Evolutionary conservation across 1,140 invertebrate species (phyloP), one percentile per base, ranked within the genome.

Genomic region (Bombus picipes): DNA sequence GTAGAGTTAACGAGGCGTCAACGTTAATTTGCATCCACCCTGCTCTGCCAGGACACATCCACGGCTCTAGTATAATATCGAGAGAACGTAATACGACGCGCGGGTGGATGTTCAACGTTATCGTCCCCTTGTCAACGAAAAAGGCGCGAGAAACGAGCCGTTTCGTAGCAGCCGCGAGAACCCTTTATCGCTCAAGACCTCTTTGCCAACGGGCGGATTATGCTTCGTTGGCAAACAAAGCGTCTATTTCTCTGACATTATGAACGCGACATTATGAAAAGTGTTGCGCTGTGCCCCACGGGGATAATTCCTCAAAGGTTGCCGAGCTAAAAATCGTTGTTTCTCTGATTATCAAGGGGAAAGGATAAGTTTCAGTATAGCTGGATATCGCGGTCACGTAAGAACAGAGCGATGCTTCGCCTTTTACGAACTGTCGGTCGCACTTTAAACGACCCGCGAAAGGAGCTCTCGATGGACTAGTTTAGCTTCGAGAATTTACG

Each of bases 191-290:
- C n/a, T 71, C 18, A 47, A 62, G 43, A 62, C 66, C 66, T 62
- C 66, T 32, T 73, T 18, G 57, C 47, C 12, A 37, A 25, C 34
- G 53, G 2, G 3, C 32, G 66, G 73, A 72, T 90, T 85, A 89
- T 18, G 76, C 37, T 81, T 57, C 68, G 73, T 39, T 59, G 71
- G 65, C 71, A 73, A 90, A 83, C 62, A 73, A 65, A 57, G 68
- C 77, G 83, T 82, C 80, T 70, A 73, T 43, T 71, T n/a, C 80
- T 39, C 68, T 86, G 89, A 86, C 89, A 90, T 90, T 90, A 90
- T 59, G 57, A 32, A 41, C 72, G 76, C 83, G 89, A 83, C 86
- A 90, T 90, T 91, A 88, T 62, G 65, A 47, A 47, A 73, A 83
- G 37, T 37, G 71, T 65, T 37, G 18, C 47, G 47, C 18, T 8